Conservation (phyloP, 2,797 vertebrate species). For the Anas bernieri region DNA sequence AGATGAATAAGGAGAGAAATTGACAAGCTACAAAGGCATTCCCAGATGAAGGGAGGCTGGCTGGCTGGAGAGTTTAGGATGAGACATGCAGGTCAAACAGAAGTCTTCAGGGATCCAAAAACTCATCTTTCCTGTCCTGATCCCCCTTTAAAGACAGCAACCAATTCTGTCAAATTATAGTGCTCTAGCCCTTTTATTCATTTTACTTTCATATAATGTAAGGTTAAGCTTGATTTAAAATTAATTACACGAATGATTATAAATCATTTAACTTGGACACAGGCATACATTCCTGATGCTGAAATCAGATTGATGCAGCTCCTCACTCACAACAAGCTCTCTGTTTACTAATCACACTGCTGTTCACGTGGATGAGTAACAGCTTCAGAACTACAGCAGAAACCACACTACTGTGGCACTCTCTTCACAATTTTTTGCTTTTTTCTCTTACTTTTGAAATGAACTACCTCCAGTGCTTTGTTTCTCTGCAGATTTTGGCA, state of each 20-base stretch:
- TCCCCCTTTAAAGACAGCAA: not conserved
- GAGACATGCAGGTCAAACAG: not conserved
- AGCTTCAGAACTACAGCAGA: slow-evolving; percentile 8
- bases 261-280: not conserved
- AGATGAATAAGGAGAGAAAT: slow-evolving; percentile 9
- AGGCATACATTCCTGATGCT: not conserved
- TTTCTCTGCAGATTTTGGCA: slow-evolving; percentile 31
- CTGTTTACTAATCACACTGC: not conserved
- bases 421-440: not conserved
- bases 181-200: not conserved
- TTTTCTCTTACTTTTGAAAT: not conserved
- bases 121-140: not conserved
- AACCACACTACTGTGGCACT: not conserved
- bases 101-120: slow-evolving; percentile 3
- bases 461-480: not conserved
- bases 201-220: not conserved
- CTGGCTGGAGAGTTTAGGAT: not conserved
- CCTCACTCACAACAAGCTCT: not conserved
- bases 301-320: not conserved
- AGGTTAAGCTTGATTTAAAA: not conserved
- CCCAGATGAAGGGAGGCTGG: not conserved
- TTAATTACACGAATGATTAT: not conserved
- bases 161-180: not conserved
- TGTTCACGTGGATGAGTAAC: not conserved
- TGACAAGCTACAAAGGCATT: slow-evolving; percentile 7